Evolutionary conservation across 1,140 invertebrate genomes (phyloP).

Genomic region (Delia radicum): DNA sequence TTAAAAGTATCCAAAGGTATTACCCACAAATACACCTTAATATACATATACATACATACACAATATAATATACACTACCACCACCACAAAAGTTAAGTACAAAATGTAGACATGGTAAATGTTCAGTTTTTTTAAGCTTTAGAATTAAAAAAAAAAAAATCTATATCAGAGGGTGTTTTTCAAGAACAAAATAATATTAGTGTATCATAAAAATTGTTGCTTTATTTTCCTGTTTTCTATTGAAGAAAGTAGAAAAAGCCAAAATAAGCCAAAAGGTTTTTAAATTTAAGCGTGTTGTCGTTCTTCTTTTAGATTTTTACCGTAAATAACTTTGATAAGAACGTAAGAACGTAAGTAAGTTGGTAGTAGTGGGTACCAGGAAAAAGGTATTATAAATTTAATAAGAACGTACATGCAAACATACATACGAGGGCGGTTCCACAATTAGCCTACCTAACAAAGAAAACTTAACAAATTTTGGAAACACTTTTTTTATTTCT

Average conservation of each 20-base stretch:
- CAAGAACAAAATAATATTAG: neutral
- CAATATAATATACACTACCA: neutral
- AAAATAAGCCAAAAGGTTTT: too few relatives aligned
- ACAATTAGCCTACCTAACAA: too few relatives aligned
- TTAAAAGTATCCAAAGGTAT: too few relatives aligned
- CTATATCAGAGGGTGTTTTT: neutral
- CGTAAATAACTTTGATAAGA: neutral
- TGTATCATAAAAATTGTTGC: neutral
- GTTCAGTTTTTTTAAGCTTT: neutral
- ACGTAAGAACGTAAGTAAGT: neutral
- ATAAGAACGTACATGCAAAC: neutral
- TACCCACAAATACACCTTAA: neutral
- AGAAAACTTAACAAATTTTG: too few relatives aligned
- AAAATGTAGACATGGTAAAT: neutral
- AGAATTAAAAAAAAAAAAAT: neutral
- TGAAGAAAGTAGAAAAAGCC: too few relatives aligned
- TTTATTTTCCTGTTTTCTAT: too few relatives aligned
- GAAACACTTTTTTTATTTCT: too few relatives aligned
- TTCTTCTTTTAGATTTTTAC: neutral
- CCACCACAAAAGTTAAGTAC: neutral
- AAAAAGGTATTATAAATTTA: neutral
- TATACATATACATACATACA: neutral
- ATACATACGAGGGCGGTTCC: neutral
- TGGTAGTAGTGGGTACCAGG: neutral
- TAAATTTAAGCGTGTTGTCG: neutral